A percentile compares a stretch with the other conserved stretches of the same genome.
Conservation (phyloP, 2,113 vertebrate genomes). For the Pica pica region DNA sequence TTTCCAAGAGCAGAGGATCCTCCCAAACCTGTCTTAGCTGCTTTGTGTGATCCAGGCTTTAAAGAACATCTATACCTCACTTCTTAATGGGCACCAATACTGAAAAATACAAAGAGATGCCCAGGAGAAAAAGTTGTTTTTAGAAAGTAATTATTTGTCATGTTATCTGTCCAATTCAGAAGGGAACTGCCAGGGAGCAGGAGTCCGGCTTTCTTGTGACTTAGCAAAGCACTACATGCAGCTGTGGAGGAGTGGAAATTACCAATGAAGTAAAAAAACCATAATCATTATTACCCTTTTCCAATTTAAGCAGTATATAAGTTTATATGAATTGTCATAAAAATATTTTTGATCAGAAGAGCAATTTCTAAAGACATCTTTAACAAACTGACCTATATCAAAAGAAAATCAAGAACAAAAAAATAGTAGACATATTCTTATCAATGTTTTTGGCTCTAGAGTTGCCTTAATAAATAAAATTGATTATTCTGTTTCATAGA, state of each 20-base stretch:
- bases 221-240: background rate
- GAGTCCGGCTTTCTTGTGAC: background rate
- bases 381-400: background rate
- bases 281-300: background rate
- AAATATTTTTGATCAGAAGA: background rate
- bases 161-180: background rate
- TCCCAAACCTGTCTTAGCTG: slow-evolving; percentile 22
- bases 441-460: background rate
- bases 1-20: slow-evolving; percentile 54
- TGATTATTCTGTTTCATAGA: background rate
- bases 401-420: background rate
- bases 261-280: background rate
- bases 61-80: slow-evolving; percentile 31
- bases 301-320: background rate
- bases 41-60: slow-evolving; percentile 46
- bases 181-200: background rate
- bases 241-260: background rate
- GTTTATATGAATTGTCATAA: background rate
- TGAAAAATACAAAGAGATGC: slow-evolving; percentile 33
- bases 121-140: slow-evolving; percentile 41
- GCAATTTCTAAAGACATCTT: background rate
- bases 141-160: slow-evolving; percentile 35
- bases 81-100: slow-evolving; percentile 42
- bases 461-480: background rate
- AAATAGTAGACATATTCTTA: background rate